phyloP scores from a whole-genome alignment of 2,888 invertebrate species.

The Nymphalis polychloros region DNA sequence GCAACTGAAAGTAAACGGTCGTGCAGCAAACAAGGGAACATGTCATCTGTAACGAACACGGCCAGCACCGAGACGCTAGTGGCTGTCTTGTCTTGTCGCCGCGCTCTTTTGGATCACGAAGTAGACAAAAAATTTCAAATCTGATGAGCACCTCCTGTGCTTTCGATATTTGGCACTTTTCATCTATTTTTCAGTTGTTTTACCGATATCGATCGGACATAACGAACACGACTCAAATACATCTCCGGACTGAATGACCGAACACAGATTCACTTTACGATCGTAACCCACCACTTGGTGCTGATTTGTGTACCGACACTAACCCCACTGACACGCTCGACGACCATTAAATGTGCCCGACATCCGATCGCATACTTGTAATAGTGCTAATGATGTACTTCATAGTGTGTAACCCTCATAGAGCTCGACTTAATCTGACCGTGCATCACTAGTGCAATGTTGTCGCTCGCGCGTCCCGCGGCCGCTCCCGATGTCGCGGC shows the following conservation, averaged over 20 bases:
- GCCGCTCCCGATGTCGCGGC: conserved; percentile 33
- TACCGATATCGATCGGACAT: conserved; percentile 51
- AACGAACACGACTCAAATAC: conserved; percentile 55
- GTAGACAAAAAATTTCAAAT: conserved; percentile 74
- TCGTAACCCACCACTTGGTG: conserved; percentile 44
- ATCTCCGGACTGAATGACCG: conserved; percentile 40
- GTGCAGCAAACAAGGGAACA: conserved; percentile 53
- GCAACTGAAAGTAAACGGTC: background rate
- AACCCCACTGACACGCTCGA: conserved; percentile 42
- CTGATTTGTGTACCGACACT: conserved; percentile 52
- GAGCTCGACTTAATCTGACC: conserved; percentile 41
- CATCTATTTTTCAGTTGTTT: conserved; percentile 62
- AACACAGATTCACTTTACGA: conserved; percentile 51
- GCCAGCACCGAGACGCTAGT: conserved; percentile 58
- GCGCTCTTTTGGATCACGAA: conserved; percentile 65
- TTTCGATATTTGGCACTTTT: conserved; percentile 78
- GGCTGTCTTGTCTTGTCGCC: conserved; percentile 42
- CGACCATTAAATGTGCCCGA: conserved; percentile 42
- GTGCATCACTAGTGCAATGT: conserved; percentile 32
- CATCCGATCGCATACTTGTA: conserved; percentile 31
- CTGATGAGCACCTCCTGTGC: conserved; percentile 78
- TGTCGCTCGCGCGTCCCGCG: conserved; percentile 32
- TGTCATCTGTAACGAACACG: conserved; percentile 50
- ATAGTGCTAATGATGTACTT: conserved; percentile 37
- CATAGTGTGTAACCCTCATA: conserved; percentile 39